These are phyloP conservation scores for Catamblyrhynchus diadema DNA, from an alignment of 2,797 vertebrate species.

Conservation along the genomic window DNA sequence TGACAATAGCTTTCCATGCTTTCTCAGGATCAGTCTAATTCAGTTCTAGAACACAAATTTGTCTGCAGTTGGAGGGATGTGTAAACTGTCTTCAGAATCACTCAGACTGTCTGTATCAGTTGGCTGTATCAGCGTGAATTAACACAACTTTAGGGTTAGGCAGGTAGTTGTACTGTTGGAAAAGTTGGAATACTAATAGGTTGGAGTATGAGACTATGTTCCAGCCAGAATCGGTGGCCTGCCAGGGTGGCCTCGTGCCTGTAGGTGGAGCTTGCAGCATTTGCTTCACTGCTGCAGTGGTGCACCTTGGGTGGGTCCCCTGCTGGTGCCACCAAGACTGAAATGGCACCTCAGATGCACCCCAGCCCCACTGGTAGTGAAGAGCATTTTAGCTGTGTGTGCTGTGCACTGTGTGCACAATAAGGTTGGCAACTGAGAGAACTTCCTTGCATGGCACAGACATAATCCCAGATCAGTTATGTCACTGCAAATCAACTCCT, in stretches of 20 bases:
- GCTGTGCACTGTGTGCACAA: neutral
- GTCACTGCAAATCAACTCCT: neutral
- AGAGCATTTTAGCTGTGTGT: neutral
- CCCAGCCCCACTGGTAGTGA: neutral
- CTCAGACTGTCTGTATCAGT: neutral
- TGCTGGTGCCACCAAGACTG: neutral
- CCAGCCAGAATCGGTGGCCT: neutral
- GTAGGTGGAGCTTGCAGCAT: fast-evolving
- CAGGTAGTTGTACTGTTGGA: neutral
- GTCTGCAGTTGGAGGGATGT: neutral
- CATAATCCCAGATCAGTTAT: neutral
- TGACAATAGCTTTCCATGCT: neutral
- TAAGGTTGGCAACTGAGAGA: neutral
- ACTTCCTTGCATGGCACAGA: neutral
- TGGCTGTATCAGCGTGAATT: neutral
- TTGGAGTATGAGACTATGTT: fast-evolving
- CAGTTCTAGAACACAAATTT: neutral
- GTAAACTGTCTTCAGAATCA: neutral
- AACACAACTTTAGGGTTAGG: neutral
- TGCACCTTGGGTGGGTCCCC: neutral
- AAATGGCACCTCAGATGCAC: neutral
- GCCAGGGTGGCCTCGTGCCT: fast-evolving
- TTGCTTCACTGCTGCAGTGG: too few relatives aligned
- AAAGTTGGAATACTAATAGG: neutral
- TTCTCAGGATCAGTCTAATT: neutral